These are phyloP conservation scores for Gerris lacustris DNA, from an alignment of 2,888 invertebrate species.

Conservation along the genomic window DNA sequence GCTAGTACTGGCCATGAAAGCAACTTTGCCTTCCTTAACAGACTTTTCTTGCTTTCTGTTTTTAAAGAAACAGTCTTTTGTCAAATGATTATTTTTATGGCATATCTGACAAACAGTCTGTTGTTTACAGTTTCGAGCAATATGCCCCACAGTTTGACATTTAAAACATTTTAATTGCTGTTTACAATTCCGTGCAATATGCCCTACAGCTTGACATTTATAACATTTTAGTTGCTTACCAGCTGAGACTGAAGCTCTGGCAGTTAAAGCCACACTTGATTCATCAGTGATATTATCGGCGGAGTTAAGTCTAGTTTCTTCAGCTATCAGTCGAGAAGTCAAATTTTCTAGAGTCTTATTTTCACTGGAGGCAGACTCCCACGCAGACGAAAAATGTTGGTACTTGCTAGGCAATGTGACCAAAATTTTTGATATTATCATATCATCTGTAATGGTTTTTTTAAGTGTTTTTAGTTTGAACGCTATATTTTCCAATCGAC, in stretches of 20 bases:
- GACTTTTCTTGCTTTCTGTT: background rate
- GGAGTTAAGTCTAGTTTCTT: background rate
- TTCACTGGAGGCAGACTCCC: background rate
- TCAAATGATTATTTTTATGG: conserved; percentile 1
- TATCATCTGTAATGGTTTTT: background rate
- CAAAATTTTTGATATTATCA: background rate
- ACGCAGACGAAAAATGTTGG: background rate
- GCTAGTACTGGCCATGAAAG: background rate
- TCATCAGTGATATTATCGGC: background rate
- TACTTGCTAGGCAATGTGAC: background rate
- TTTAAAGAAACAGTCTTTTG: background rate
- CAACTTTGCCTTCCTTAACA: background rate
- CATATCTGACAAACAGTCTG: too few species aligned
- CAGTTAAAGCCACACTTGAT: background rate
- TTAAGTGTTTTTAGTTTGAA: background rate
- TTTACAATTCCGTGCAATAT: background rate
- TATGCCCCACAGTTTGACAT: too few species aligned
- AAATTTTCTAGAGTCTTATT: background rate
- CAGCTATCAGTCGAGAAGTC: background rate
- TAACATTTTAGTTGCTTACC: background rate
- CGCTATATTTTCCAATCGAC: background rate
- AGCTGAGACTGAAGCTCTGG: background rate
- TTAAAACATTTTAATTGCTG: background rate
- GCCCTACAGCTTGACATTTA: background rate
- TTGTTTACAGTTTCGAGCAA: too few species aligned